Evolutionary conservation across 1,140 invertebrate genomes (phyloP), one percentile per base, ranked within the genome.

Genomic region (Drosophila kohkoa): DNA sequence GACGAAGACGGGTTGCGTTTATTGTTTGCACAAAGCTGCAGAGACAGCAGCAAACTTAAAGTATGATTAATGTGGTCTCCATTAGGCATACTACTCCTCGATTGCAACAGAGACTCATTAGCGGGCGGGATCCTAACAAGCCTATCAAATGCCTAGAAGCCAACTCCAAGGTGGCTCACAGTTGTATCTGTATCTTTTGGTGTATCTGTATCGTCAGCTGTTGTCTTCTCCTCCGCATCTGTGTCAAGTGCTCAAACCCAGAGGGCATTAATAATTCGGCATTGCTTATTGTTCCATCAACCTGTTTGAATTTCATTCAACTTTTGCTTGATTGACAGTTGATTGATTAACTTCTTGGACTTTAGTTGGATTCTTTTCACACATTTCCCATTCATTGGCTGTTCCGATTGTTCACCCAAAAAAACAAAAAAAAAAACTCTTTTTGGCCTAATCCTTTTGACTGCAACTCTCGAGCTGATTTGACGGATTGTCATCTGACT

Each of bases 401-500:
- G 52, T 88, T 82, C 82, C 68, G 77, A 75, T 65, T 77, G 46
- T 67, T 60, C 72, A 49, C 48, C 67, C 54, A 16, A 55, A 79
- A 86, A 8, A 20, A 20, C 2, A 20, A 20, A 41, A 41, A 41
- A 38, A 41, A 41, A 41, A 35, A 35, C 5, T 81, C 72, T 75
- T 63, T 87, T 87, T 82, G 64, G 55, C 28, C 59, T 89, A 89
- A 89, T 89, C 86, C 85, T 89, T 89, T 89, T 89, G 81, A 89
- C 81, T 79, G 70, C 64, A 55, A 30, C 51, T 43, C 30, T 43
- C 38, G 49, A 48, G 49, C 28, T 68, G 45, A 51, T 79, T 77
- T 87, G 83, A 88, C 83, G 77, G 83, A 87, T 89, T 89, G 85
- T 69, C 72, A 73, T 82, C 74, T 87, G 58, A 59, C 60, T 69